A percentile compares a stretch with the other conserved stretches of the same genome.
Evolutionary conservation across 1,140 invertebrate genomes (phyloP).

Genomic region (Antheraea pernyi): DNA sequence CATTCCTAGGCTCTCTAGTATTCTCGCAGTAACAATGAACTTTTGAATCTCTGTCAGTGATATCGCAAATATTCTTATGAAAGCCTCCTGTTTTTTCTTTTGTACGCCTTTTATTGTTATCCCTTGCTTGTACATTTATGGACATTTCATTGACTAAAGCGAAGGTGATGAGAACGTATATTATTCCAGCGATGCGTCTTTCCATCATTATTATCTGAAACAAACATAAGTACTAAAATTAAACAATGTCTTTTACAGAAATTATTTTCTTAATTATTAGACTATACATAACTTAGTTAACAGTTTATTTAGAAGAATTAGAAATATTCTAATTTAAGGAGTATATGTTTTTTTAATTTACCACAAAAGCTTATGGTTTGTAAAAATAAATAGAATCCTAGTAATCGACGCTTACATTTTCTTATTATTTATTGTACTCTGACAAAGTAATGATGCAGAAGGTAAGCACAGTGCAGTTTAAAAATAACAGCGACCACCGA

Average conservation of each 20-base stretch:
- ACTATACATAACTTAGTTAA: too few species aligned
- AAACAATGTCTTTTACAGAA: neutral
- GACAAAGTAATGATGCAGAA: too few species aligned
- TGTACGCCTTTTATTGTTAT: slow-evolving; percentile 60
- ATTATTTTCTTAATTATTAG: neutral
- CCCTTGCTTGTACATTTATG: slow-evolving; percentile 59
- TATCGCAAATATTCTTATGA: slow-evolving; percentile 74
- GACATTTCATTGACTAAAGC: slow-evolving; percentile 67
- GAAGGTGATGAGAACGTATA: slow-evolving; percentile 63
- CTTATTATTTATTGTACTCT: too few species aligned
- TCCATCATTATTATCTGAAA: slow-evolving; percentile 68
- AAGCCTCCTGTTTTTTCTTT: slow-evolving; percentile 68
- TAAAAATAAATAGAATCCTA: too few species aligned
- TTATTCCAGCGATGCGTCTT: slow-evolving; percentile 51
- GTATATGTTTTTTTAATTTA: too few species aligned
- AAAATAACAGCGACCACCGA: too few species aligned
- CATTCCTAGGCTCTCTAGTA: slow-evolving; percentile 63
- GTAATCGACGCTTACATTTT: too few species aligned
- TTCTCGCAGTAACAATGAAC: slow-evolving; percentile 76
- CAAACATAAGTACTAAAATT: slow-evolving; percentile 40
- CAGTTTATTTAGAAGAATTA: too few species aligned
- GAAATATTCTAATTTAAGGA: too few species aligned
- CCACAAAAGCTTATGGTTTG: too few species aligned
- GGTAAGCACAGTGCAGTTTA: too few species aligned
- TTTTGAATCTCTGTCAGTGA: slow-evolving; percentile 70